Base-by-base conservation (phyloP, 2,888 invertebrate genomes). In the Drosophila niveifrons region DNA sequence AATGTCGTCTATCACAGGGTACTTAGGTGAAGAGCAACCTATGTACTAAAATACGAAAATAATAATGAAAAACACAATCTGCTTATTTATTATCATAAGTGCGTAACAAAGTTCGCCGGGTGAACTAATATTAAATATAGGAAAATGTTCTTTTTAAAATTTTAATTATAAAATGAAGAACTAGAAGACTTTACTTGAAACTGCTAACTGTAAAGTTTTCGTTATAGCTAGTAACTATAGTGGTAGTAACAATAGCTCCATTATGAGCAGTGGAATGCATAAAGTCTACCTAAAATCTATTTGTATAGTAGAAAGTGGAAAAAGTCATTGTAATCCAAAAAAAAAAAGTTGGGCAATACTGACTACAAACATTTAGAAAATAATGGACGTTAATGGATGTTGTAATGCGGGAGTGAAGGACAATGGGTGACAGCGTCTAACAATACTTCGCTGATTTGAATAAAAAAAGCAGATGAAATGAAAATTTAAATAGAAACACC, bases 231-330 rank as follows among this genome's bases (percentile, higher is more conserved):
- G 1, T 18, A 29, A 10, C n/a, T 15, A n/a, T n/a, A n/a, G n/a
- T n/a, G n/a, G n/a, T n/a, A n/a, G n/a, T n/a, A 69, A 88, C 89
- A 88, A 82, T 80, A 47, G 73, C 63, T 50, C 76, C 82, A 82
- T 82, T 82, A 82, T 77, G 29, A 59, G 28, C 29, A 47, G 29
- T 8, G 41, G 28, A 74, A 51, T 72, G 47, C 43, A 63, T 29
- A 44, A 44, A n/a, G 17, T 36, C 46, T 46, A 36, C 17, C 28
- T 9, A 34, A 43, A 51, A 10, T 10, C 34, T 28, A 65, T n/a
- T n/a, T n/a, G 48, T 15, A 11, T 50, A 34, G 59, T 64, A 15
- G 44, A 31, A 66, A 66, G 58, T 46, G 55, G 34, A 39, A 68
- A 41, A 55, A 70, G 31, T 72, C 82, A 70, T 82, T 83, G 81